A percentile compares a stretch with the other conserved stretches of the same genome.
phyloP scores from a whole-genome alignment of 2,797 vertebrate species.

The Sebastes goodei region DNA sequence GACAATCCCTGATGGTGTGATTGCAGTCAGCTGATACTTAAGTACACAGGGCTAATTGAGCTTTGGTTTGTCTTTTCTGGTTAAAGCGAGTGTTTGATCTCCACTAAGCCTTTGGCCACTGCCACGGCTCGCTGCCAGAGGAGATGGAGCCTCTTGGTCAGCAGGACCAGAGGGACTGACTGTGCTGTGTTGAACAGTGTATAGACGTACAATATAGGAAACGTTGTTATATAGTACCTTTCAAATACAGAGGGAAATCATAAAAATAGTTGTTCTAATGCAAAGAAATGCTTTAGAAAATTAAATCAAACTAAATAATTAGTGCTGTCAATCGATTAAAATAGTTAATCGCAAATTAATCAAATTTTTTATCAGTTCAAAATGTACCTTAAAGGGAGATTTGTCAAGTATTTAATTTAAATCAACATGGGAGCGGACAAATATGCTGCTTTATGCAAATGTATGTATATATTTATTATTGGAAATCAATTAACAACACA shows the following conservation, averaged over 20 bases:
- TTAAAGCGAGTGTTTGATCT: slow-evolving; percentile 67
- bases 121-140: slow-evolving; percentile 51
- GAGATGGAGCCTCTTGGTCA: slow-evolving; percentile 16
- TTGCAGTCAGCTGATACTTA: slow-evolving; percentile 66
- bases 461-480: too few relatives aligned
- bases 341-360: too few relatives aligned
- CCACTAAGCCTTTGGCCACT: slow-evolving; percentile 58
- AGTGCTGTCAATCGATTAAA: too few relatives aligned
- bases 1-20: slow-evolving; percentile 27
- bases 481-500: too few relatives aligned
- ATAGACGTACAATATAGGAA: neutral
- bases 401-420: too few relatives aligned
- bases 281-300: neutral
- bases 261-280: neutral
- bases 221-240: neutral
- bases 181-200: too few relatives aligned
- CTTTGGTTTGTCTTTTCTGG: slow-evolving; percentile 62
- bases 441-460: too few relatives aligned
- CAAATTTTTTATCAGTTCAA: too few relatives aligned
- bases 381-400: too few relatives aligned
- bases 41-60: slow-evolving; percentile 60
- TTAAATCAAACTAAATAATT: too few relatives aligned
- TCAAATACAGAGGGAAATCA: neutral
- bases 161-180: slow-evolving; percentile 3
- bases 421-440: too few relatives aligned